Evolutionary conservation across 2,888 invertebrate species (phyloP).

Genomic region (Falcaria lacertinaria): DNA sequence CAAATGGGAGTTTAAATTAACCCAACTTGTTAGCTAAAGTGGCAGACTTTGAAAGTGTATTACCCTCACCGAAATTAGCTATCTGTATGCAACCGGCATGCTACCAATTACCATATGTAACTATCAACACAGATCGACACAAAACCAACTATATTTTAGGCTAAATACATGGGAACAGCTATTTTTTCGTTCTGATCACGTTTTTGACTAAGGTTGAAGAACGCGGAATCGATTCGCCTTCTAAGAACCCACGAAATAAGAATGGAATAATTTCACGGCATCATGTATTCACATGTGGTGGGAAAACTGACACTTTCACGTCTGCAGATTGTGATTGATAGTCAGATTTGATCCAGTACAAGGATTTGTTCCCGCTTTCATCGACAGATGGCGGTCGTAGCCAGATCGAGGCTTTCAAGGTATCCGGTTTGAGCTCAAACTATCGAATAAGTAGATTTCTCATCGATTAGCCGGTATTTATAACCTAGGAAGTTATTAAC

Average conservation of each 20-base stretch:
- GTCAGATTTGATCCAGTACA: slow-evolving; percentile 6
- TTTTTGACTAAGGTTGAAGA: slow-evolving; percentile 37
- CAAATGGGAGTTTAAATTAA: too few relatives aligned
- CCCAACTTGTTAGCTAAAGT: too few relatives aligned
- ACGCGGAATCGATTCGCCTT: slow-evolving; percentile 38
- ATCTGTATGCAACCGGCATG: slow-evolving; percentile 31
- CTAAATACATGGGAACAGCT: slow-evolving; percentile 33
- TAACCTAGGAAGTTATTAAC: neutral
- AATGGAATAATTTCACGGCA: slow-evolving; percentile 29
- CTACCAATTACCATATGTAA: slow-evolving; percentile 47
- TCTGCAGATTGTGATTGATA: slow-evolving; percentile 17
- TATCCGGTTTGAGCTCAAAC: neutral
- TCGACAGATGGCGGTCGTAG: neutral
- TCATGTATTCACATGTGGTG: slow-evolving; percentile 20
- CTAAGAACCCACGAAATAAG: slow-evolving; percentile 17
- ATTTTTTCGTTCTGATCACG: slow-evolving; percentile 44
- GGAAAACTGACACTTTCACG: slow-evolving; percentile 11
- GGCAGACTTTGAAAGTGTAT: slow-evolving; percentile 12
- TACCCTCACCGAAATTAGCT: slow-evolving; percentile 13
- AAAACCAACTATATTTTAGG: slow-evolving; percentile 33
- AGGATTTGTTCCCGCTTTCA: neutral
- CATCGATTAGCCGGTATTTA: too few relatives aligned
- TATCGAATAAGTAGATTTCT: neutral
- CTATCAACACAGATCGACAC: slow-evolving; percentile 29
- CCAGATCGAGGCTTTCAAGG: neutral